Conservation (phyloP, 2,113 vertebrate genomes). For the Sterna hirundo region DNA sequence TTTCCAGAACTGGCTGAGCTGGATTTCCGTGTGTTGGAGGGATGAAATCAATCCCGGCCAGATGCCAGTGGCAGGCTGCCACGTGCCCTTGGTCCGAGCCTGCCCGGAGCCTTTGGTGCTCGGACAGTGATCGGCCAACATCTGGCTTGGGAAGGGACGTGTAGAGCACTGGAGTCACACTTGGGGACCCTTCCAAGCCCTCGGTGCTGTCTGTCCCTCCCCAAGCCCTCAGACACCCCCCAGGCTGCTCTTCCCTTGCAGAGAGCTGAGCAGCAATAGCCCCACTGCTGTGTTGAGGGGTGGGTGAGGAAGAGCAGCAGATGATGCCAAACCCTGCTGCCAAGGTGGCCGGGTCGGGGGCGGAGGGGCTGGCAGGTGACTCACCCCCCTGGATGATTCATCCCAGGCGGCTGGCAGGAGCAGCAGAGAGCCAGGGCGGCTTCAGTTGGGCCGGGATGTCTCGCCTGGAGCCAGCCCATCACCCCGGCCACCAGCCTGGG, state of each 20-base stretch:
- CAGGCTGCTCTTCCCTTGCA: background rate
- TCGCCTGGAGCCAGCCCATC: background rate
- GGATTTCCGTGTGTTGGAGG: background rate
- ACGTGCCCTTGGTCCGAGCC: rapidly evolving
- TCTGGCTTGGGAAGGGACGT: background rate
- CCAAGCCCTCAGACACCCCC: background rate
- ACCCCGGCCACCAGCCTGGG: background rate
- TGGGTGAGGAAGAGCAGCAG: background rate
- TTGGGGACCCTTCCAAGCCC: background rate
- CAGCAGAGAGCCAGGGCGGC: background rate
- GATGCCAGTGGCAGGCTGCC: background rate
- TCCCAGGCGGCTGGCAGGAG: background rate
- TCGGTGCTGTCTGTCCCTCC: background rate
- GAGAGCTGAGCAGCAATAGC: background rate
- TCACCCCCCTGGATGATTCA: background rate
- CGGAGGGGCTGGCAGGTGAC: background rate
- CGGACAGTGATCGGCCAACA: background rate
- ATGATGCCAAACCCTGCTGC: background rate
- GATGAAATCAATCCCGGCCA: background rate
- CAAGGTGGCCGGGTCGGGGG: background rate
- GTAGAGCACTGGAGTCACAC: background rate
- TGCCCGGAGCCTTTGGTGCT: background rate
- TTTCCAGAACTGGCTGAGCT: background rate
- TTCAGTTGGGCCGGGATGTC: background rate
- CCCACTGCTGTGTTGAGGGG: background rate